Evolutionary conservation across 2,888 invertebrate genomes (phyloP).

Genomic region (Agrotis clavis): DNA sequence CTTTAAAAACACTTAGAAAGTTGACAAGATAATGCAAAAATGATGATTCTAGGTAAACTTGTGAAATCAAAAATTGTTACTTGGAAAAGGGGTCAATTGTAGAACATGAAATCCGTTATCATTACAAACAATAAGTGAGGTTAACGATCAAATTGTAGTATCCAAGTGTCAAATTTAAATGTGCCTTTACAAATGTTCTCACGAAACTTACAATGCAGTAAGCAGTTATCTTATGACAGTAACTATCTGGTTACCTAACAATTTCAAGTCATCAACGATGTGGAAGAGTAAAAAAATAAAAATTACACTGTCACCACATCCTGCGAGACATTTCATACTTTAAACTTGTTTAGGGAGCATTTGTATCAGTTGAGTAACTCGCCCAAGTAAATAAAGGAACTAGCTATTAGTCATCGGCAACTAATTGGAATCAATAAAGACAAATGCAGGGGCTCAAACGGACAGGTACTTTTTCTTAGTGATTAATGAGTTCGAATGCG

Average conservation of each 20-base stretch:
- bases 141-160: slow-evolving; percentile 53
- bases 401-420: slow-evolving; percentile 58
- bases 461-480: slow-evolving; percentile 64
- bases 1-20: slow-evolving; percentile 61
- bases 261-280: slow-evolving; percentile 66
- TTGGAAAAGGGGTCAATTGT: slow-evolving; percentile 49
- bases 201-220: slow-evolving; percentile 64
- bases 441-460: slow-evolving; percentile 51
- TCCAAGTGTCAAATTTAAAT: slow-evolving; percentile 58
- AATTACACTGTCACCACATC: slow-evolving; percentile 66
- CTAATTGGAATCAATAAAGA: slow-evolving; percentile 67
- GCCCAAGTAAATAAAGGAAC: slow-evolving; percentile 54
- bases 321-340: slow-evolving; percentile 69
- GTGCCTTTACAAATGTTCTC: slow-evolving; percentile 60
- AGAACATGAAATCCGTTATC: slow-evolving; percentile 28
- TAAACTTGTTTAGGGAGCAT: slow-evolving; percentile 65
- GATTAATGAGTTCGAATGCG: slow-evolving; percentile 53
- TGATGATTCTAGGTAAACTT: slow-evolving; percentile 55
- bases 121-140: slow-evolving; percentile 38
- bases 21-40: slow-evolving; percentile 64
- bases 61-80: slow-evolving; percentile 56
- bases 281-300: slow-evolving; percentile 53
- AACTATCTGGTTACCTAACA: slow-evolving; percentile 73
- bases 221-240: slow-evolving; percentile 54
- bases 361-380: slow-evolving; percentile 67